Evolutionary conservation across 2,888 invertebrate genomes (phyloP).

Genomic region (Hypselothyrea guttata): DNA sequence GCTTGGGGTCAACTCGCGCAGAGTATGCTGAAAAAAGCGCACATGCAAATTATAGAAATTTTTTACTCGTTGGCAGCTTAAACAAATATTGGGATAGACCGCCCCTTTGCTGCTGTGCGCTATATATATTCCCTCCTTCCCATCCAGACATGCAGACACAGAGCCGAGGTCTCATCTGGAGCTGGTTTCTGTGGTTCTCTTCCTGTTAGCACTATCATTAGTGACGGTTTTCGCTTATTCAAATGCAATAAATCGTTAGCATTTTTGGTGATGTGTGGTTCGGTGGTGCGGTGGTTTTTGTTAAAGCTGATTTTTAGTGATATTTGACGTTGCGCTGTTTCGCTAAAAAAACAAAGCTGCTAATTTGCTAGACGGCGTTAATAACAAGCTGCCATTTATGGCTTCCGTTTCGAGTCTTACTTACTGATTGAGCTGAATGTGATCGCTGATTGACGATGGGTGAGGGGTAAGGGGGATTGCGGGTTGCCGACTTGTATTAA

Average conservation of each 20-base stretch:
- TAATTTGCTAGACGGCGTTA: slow-evolving; percentile 72
- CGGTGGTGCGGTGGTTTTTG: background rate
- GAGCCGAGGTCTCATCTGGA: too few relatives aligned
- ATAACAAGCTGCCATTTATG: slow-evolving; percentile 74
- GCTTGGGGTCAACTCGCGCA: background rate
- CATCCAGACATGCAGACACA: too few relatives aligned
- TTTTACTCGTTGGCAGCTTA: slow-evolving; percentile 46
- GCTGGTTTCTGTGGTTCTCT: background rate
- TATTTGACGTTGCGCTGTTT: background rate
- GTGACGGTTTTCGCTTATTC: slow-evolving; percentile 50
- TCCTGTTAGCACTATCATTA: slow-evolving; percentile 56
- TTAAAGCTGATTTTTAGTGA: slow-evolving; percentile 1
- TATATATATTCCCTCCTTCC: too few relatives aligned
- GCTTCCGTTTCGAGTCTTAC: slow-evolving; percentile 60
- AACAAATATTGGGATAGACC: slow-evolving; percentile 70
- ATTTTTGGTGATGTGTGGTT: slow-evolving; percentile 17
- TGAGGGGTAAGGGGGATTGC: background rate
- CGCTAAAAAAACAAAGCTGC: slow-evolving; percentile 39
- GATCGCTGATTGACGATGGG: background rate
- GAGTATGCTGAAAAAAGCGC: slow-evolving; percentile 16
- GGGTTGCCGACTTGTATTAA: slow-evolving; percentile 4
- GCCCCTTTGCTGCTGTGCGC: slow-evolving; percentile 2
- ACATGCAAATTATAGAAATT: slow-evolving; percentile 80
- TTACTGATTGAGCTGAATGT: slow-evolving; percentile 23
- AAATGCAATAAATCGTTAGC: slow-evolving; percentile 66